Evolutionary conservation across 23 tunicate species (phyloP).

Genomic region (Styela clava): DNA sequence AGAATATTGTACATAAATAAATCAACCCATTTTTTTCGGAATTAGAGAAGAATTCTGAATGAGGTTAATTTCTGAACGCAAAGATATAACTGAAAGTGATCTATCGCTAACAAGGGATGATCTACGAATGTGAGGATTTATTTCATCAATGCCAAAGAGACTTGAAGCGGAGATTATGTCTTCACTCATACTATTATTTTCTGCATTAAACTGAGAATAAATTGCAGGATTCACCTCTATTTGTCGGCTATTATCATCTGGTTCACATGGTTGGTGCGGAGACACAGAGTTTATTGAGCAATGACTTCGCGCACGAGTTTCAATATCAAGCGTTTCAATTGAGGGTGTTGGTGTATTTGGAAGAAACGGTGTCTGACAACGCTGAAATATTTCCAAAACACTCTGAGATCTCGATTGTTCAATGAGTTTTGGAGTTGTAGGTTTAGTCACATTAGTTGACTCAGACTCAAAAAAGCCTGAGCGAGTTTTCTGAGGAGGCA

Average conservation of each 20-base stretch:
- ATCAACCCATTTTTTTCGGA: neutral
- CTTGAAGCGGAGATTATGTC: neutral
- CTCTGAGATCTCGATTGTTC: neutral
- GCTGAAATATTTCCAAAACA: neutral
- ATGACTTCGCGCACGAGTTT: neutral
- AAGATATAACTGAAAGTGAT: neutral
- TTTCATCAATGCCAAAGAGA: neutral
- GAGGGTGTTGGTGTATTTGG: slow-evolving; percentile 6
- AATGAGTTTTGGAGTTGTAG: neutral
- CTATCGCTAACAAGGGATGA: neutral
- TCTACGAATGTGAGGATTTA: neutral
- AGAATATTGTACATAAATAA: no score
- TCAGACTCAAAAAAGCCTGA: neutral
- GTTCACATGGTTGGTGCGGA: neutral
- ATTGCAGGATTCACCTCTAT: no score
- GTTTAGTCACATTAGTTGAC: neutral
- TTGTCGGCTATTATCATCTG: neutral
- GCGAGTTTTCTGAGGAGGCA: neutral
- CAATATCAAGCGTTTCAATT: neutral
- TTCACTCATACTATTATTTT: neutral
- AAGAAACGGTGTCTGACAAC: neutral
- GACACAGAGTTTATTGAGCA: neutral
- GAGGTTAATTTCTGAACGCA: neutral
- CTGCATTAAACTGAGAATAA: neutral
- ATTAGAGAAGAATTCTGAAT: neutral